phyloP scores from a whole-genome alignment of 2,888 invertebrate species.

The Ecliptopera silaceata region DNA sequence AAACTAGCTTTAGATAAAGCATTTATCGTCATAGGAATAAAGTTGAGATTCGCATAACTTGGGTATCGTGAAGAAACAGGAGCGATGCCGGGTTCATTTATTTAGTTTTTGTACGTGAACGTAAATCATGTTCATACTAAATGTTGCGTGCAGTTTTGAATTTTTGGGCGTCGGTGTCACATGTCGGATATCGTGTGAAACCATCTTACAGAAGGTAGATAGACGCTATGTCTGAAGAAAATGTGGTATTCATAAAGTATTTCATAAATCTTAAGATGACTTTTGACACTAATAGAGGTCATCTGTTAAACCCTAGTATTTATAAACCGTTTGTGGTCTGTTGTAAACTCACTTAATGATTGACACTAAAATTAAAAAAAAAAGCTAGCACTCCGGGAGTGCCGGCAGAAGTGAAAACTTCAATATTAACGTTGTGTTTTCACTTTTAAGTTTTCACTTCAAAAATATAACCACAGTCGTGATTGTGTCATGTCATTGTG shows the following conservation, averaged over 20 bases:
- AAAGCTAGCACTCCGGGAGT: too few species aligned
- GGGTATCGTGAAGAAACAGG: conserved; percentile 13
- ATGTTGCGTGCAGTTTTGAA: conserved; percentile 72
- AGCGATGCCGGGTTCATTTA: conserved; percentile 20
- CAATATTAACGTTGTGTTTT: too few species aligned
- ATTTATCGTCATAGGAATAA: background rate
- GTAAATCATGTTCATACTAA: conserved; percentile 58
- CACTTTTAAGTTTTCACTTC: too few species aligned
- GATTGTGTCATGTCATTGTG: too few species aligned
- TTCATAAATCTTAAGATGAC: background rate
- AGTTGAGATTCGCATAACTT: background rate
- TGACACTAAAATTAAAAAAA: too few species aligned
- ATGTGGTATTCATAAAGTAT: background rate
- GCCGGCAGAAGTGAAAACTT: too few species aligned
- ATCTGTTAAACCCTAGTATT: too few species aligned
- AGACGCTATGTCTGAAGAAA: conserved; percentile 7
- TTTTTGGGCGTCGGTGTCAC: conserved; percentile 55
- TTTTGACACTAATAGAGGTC: background rate
- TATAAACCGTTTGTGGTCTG: too few species aligned
- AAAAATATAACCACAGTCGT: too few species aligned
- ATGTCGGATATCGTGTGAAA: conserved; percentile 57
- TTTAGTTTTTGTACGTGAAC: conserved; percentile 44
- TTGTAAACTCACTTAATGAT: too few species aligned
- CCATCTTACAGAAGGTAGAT: conserved; percentile 32
- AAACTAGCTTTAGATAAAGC: background rate